These are phyloP conservation scores for Polyploca ridens DNA, from an alignment of 2,888 invertebrate species.

Conservation along the genomic window DNA sequence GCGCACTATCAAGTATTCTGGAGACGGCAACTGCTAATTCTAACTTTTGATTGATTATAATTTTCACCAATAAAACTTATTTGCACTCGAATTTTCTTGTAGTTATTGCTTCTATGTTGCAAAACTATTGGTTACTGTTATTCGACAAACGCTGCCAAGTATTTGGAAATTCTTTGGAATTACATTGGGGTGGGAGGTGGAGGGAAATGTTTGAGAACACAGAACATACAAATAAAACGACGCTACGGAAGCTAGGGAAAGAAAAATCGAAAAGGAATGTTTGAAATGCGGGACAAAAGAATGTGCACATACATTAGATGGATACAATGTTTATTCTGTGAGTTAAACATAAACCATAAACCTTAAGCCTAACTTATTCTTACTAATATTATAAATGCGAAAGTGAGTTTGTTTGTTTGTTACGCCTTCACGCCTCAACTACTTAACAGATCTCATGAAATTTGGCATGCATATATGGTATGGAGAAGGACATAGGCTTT, in stretches of 20 bases:
- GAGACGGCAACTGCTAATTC: constrained; percentile 31
- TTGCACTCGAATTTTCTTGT: constrained; percentile 38
- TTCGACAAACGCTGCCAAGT: constrained; percentile 47
- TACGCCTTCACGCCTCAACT: too few relatives aligned
- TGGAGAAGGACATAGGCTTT: too few relatives aligned
- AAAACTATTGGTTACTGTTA: constrained; percentile 35
- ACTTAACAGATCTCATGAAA: too few relatives aligned
- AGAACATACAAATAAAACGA: constrained; percentile 71
- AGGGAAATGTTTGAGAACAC: constrained; percentile 65
- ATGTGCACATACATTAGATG: constrained; percentile 45
- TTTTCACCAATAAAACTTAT: constrained; percentile 41
- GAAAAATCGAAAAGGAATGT: constrained; percentile 59
- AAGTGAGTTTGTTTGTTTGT: too few relatives aligned
- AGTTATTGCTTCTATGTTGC: constrained; percentile 40
- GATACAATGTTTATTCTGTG: constrained; percentile 46
- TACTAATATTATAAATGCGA: too few relatives aligned
- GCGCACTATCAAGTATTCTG: constrained; percentile 46
- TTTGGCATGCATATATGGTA: too few relatives aligned
- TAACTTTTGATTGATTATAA: constrained; percentile 23
- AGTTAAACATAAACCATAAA: constrained; percentile 44
- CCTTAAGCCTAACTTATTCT: background rate
- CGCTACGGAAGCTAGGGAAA: constrained; percentile 54
- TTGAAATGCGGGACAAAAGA: constrained; percentile 49
- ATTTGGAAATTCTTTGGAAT: constrained; percentile 61
- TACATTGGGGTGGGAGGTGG: constrained; percentile 48